Base-by-base conservation (phyloP, 2,888 invertebrate species). In the Drosophila tripunctata region DNA sequence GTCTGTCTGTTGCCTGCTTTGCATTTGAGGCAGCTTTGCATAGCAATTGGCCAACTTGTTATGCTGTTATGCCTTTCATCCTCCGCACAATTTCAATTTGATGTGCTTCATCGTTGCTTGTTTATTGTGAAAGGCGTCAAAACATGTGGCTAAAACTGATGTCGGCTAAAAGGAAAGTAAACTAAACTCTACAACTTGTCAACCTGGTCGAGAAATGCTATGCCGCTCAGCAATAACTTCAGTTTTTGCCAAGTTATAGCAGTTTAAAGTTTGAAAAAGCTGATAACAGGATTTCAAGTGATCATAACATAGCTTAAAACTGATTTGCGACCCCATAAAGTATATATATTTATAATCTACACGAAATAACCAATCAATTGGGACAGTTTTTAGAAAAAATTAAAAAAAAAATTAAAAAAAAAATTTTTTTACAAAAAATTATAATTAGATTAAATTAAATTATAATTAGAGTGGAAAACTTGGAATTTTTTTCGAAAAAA, bases 1-100 rank as follows among this genome's bases (percentile, higher is more conserved):
- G 24, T 15, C 8, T 41, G 41, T 22, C 12, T 15, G 48, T 36
- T 41, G 47, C 5, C 64, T 43, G 56, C 45, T 76, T 79, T 79
- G 83, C 80, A 86, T 80, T 65, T 62, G 52, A 43, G 51, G 47
- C 57, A 52, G 67, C 48, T 73, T 74, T 88, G 87, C 87, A 88
- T 88, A 87, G 73, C 64, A 84, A 88, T 78, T 71, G 70, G 63
- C 67, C 64, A 65, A 75, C 38, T 65, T 48, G 64, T 55, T 30
- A 10, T 22, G 33, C 38, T n/a, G n/a, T n/a, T n/a, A 15, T 24
- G 27, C 55, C 69, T 75, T 65, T 71, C 58, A 74, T 74, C 63
- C 58, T 67, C 61, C 70, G 76, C 61, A 40, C 36, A 66, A 62
- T 36, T 2, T 7, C 12, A 21, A 75, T 78, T 63, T 43, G 55